phyloP scores from a whole-genome alignment of 2,797 vertebrate genomes.

The Pelobates cultripes region DNA sequence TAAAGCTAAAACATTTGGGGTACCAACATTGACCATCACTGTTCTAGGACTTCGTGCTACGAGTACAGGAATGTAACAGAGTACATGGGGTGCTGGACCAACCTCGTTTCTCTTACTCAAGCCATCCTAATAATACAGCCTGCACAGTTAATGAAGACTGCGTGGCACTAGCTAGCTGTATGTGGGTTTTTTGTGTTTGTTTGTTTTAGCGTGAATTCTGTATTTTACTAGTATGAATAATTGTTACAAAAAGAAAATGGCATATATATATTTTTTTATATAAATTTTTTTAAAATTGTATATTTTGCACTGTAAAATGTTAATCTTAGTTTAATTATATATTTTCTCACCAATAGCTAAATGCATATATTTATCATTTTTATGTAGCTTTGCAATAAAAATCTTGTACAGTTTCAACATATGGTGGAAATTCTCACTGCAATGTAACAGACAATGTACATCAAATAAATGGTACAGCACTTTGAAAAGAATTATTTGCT shows the following conservation, averaged over 20 bases:
- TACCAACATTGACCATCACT: background rate
- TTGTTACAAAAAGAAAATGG: background rate
- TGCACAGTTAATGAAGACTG: background rate
- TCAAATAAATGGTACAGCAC: slow-evolving; percentile 50
- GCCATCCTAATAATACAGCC: background rate
- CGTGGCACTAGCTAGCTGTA: background rate
- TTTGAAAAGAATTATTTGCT: background rate
- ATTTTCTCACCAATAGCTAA: slow-evolving; percentile 7
- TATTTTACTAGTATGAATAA: background rate
- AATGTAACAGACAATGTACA: slow-evolving; percentile 44
- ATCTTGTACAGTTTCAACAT: slow-evolving; percentile 3
- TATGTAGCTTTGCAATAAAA: slow-evolving; percentile 11
- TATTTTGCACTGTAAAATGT: slow-evolving; percentile 43
- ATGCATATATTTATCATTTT: slow-evolving; percentile 1
- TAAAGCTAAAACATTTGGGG: too few species aligned
- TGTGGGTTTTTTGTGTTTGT: background rate
- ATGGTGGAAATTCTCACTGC: slow-evolving; percentile 32
- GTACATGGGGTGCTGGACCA: background rate
- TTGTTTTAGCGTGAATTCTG: background rate
- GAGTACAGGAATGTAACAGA: background rate
- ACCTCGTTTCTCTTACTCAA: background rate
- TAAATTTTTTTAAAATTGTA: slow-evolving; percentile 22
- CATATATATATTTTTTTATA: slow-evolving; percentile 28
- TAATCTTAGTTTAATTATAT: background rate
- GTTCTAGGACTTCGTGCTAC: background rate